Conservation (phyloP, 2,888 invertebrate species). For the Conchocele bisecta region DNA sequence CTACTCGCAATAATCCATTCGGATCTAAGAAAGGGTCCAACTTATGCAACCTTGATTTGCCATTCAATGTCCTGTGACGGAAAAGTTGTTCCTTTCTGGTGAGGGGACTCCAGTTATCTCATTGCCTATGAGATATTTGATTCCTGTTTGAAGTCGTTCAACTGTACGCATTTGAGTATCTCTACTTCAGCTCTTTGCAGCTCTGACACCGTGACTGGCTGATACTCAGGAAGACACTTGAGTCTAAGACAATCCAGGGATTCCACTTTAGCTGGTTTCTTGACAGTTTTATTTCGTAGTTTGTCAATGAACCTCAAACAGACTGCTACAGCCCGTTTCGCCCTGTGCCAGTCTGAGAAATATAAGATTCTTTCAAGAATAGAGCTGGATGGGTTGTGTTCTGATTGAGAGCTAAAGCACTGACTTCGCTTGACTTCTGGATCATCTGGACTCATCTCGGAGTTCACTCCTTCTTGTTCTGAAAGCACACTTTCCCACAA, state of each 20-base stretch:
- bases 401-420: background rate
- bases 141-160: background rate
- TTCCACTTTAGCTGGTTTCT: background rate
- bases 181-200: constrained; percentile 3
- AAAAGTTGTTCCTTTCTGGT: background rate
- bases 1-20: constrained; percentile 31
- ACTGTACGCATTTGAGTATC: constrained; percentile 3
- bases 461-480: background rate
- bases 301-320: constrained; percentile 2
- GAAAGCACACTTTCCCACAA: background rate
- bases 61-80: constrained; percentile 5
- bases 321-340: background rate
- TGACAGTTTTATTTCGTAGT: background rate
- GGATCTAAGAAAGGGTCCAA: constrained; percentile 3
- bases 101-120: background rate
- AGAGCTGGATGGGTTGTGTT: background rate
- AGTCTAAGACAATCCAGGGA: too few species aligned
- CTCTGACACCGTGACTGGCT: constrained; percentile 3
- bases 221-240: background rate
- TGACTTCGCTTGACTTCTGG: constrained; percentile 1
- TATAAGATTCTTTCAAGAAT: background rate
- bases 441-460: background rate
- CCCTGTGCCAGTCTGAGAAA: constrained; percentile 1
- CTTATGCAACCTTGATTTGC: background rate
- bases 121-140: background rate